A percentile compares a stretch with the other conserved stretches of the same genome.
These are phyloP conservation scores for Agapetus fuscipes DNA, from an alignment of 2,888 invertebrate genomes.

Conservation along the genomic window DNA sequence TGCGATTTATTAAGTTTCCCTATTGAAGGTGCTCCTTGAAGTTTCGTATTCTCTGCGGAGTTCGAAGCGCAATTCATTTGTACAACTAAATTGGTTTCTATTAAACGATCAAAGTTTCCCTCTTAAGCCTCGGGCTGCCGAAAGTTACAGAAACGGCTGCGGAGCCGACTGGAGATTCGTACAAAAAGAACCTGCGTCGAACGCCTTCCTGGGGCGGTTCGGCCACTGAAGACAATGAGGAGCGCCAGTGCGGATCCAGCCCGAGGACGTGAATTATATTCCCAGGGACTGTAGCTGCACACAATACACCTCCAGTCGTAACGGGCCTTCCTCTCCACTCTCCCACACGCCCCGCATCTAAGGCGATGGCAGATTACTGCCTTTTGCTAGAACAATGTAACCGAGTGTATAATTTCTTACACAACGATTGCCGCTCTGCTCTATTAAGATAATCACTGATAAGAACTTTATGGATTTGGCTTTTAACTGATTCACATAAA, in stretches of 20 bases:
- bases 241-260: not conserved
- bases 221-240: not conserved
- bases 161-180: not conserved
- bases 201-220: no score
- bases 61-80: not conserved
- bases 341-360: not conserved
- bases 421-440: not conserved
- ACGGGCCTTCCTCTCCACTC: not conserved
- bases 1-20: not conserved
- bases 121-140: not conserved
- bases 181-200: not conserved
- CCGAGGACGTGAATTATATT: not conserved
- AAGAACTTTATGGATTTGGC: constrained; percentile 4
- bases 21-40: not conserved
- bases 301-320: not conserved
- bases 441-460: constrained; percentile 8
- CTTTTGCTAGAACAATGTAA: constrained; percentile 5
- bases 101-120: not conserved
- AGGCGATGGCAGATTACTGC: not conserved
- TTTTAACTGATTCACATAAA: constrained; percentile 4
- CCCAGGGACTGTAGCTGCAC: not conserved
- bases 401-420: constrained; percentile 4
- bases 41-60: not conserved
- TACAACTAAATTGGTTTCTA: not conserved
- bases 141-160: not conserved